Base-by-base conservation (phyloP, 1,140 invertebrate species). In the Protaetia brevitarsis region DNA sequence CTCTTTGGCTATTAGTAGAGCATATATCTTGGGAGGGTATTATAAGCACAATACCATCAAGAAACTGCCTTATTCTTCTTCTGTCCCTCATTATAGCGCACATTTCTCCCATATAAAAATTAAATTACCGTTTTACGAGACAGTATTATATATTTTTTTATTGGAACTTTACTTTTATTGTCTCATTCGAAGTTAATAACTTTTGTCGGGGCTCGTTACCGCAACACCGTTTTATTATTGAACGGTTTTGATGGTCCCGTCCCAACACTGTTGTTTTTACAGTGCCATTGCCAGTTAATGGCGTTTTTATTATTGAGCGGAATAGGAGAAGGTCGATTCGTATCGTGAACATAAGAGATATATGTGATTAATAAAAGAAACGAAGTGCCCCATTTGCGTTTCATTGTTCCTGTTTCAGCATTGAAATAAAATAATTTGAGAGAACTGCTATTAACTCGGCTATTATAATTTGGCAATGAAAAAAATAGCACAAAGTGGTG, bases 71-170 rank as follows among this genome's bases (percentile, higher is more conserved):
- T n/a, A n/a, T n/a, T n/a, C n/a, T n/a, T n/a, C n/a, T n/a, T n/a
- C n/a, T 34, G 31, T 11, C 41, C 19, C 13, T 23, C 41, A 51
- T 51, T 51, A 51, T 51, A 6, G 41, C 41, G 26, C 19, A 23
- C 11, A 51, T n/a, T 23, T 51, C 41, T 5, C 11, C 19, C 19
- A 23, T 19, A 51, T 37, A 51, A 51, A 51, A 51, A 51, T 51
- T 51, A 51, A 51, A 51, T 51, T 51, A 51, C 19, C 41, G 7
- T 51, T 51, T 51, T 51, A 51, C 41, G 41, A 51, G 41, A 51
- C 19, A 7, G 37, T 19, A 19, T 51, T 51, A 51, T n/a, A n/a
- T n/a, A n/a, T 51, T 51, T 51, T 34, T 51, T 51, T 51, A 51
- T 51, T 51, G 1, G 41, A 51, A 19, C 26, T 51, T 51, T 51